Base-by-base conservation (phyloP, 1,140 invertebrate genomes). In the Parapsyche elsis region DNA sequence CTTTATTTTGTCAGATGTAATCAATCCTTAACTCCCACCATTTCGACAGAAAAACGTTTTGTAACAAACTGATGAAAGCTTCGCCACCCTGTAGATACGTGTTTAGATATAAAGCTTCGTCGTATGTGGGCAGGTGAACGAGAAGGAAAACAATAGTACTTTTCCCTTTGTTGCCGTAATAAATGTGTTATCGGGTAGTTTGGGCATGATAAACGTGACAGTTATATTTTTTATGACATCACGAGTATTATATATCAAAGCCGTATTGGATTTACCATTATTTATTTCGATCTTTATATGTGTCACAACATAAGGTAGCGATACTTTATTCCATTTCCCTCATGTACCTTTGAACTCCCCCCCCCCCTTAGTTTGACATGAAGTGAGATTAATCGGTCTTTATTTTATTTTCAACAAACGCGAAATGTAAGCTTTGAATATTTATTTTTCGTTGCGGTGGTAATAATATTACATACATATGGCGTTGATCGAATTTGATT, bases 131-230 rank as follows among this genome's bases (percentile, higher is more conserved):
- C 57, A 38, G 16, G 7, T 61, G 57, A 19, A 61, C 7, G 21
- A 21, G 23, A 24, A 26, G 9, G 64, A 14, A 67, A 67, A 67
- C 64, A 67, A 67, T 67, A 10, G 64, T 30, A 30, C 23, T 67
- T 61, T 53, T 67, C 64, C 19, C 64, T 67, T 67, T 67, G 64
- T 67, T 67, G 24, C 21, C 9, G 64, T 24, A 67, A 67, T 67
- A 67, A 67, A 67, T 67, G 64, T 67, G 64, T 67, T 67, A 67
- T 67, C 24, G 64, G 24, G 10, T 67, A 67, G 64, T 67, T 67
- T 26, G 64, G 9, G 19, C 5, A 23, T 67, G 64, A 67, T 67
- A 67, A 67, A 67, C 64, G 64, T 30, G 64, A 26, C 21, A 67
- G 64, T 24, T 67, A 67, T 67, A 67, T 67, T 12, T 67, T 26